Percentiles rank a stretch among this genome's conserved stretches.
These are phyloP conservation scores for Machaerirhynchus nigripectus DNA, from an alignment of 2,113 vertebrate genomes.

Conservation along the genomic window DNA sequence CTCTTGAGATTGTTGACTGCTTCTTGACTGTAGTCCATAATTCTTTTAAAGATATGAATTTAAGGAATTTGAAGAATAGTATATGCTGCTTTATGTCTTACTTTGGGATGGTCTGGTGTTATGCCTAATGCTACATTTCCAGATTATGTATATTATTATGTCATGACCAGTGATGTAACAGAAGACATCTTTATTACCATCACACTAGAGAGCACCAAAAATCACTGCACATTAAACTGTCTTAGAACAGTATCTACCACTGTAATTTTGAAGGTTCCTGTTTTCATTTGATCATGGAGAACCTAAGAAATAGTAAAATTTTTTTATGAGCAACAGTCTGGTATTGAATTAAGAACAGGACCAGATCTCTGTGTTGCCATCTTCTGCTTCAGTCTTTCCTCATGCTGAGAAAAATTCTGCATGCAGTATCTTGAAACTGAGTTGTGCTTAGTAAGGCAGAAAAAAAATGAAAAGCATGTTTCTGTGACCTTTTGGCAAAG, in stretches of 20 bases:
- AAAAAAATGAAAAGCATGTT: neutral
- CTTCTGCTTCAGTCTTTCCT: neutral
- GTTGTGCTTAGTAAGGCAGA: neutral
- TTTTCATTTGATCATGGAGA: neutral
- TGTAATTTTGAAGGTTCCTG: neutral
- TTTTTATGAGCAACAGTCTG: neutral
- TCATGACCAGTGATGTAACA: neutral
- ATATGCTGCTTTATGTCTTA: neutral
- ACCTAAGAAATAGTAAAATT: neutral
- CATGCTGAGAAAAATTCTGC: neutral
- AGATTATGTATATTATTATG: neutral
- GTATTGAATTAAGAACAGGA: neutral
- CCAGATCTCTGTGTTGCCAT: neutral
- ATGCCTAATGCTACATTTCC: neutral
- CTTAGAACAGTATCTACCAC: neutral
- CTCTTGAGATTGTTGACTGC: neutral
- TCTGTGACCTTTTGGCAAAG: neutral
- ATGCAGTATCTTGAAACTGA: neutral
- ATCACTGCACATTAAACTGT: rapidly evolving
- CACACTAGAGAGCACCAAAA: neutral
- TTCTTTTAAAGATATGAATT: neutral
- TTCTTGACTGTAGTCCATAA: neutral
- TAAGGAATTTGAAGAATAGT: neutral
- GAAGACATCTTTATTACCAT: neutral
- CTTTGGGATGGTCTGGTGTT: neutral